Evolutionary conservation across 2,888 invertebrate genomes (phyloP), one percentile per base, ranked within the genome.

Genomic region (Galerucella nymphaeae): DNA sequence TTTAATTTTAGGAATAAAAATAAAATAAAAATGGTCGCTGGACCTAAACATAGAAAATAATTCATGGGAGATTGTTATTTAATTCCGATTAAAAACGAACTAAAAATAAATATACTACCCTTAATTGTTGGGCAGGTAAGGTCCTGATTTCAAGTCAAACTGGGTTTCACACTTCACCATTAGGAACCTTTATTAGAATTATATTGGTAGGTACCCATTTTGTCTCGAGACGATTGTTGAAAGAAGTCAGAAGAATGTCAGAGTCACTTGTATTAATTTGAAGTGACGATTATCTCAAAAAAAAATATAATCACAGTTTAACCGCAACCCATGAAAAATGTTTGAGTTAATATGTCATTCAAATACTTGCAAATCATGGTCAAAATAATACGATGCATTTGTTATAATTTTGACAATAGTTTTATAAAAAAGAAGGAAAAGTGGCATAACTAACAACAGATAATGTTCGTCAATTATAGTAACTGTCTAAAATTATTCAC

Each of bases 211-310:
- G 65, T 65, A 16, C 53, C 53, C 53, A 62, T 62, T 62, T 62
- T 23, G 62, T 69, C 68, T 30, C 45, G 20, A 38, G 11, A n/a
- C 18, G 48, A 50, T 42, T 41, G 68, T 48, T 62, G 48, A 16
- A 48, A 50, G 48, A 48, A 58, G 55, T 64, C 55, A 38, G 58
- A 50, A 65, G 59, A 71, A 71, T 71, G 65, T 42, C 50, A 65
- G 59, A 71, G 70, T 71, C 70, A 71, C 66, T 59, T 50, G 38
- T 57, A 59, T 65, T 71, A 71, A 71, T 70, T 65, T 59, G 63
- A 65, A 38, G 59, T 38, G 65, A 55, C 64, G 53, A 65, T 65
- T 65, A 65, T 65, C 20, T 66, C 14, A 20, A 66, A 66, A 20
- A 66, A 66, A 66, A 41, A 41, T 66, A 66, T 66, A 66, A 66